Conservation (phyloP, 2,888 invertebrate species). For the Drosophila suboccidentalis region DNA sequence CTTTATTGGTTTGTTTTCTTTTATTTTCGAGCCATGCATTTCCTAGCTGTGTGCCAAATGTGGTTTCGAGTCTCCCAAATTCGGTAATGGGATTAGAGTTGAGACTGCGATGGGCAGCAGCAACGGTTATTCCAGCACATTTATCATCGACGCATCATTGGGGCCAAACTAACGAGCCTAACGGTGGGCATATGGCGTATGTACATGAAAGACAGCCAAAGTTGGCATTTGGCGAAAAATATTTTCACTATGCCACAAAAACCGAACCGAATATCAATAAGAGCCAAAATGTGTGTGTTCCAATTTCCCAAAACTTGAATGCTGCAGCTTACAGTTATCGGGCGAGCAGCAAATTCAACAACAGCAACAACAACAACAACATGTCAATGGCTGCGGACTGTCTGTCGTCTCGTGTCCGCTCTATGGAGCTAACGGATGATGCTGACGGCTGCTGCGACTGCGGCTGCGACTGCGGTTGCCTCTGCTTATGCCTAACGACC, state of each 20-base stretch:
- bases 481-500: conserved; percentile 58
- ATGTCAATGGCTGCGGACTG: conserved; percentile 21
- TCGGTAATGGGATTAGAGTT: neutral
- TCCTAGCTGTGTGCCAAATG: neutral
- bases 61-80: neutral
- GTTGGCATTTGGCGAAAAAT: conserved; percentile 40
- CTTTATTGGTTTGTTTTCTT: neutral
- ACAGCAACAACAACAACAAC: conserved; percentile 19
- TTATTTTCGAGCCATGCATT: neutral
- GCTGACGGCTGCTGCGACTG: conserved; percentile 28
- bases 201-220: conserved; percentile 9
- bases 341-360: conserved; percentile 10
- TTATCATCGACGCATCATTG: conserved; percentile 54
- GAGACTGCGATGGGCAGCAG: neutral
- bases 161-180: conserved; percentile 58
- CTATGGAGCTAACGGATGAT: conserved; percentile 54
- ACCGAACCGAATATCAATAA: conserved; percentile 53
- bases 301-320: conserved; percentile 60
- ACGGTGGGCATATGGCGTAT: conserved; percentile 20
- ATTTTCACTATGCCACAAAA: conserved; percentile 51
- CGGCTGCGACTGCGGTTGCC: conserved; percentile 11
- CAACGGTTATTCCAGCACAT: conserved; percentile 43
- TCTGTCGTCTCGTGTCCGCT: conserved; percentile 12
- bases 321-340: conserved; percentile 55
- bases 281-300: conserved; percentile 55